A percentile compares a stretch with the other conserved stretches of the same genome.
Conservation (phyloP, 2,797 vertebrate species). For the Periophthalmus magnuspinnatus region DNA sequence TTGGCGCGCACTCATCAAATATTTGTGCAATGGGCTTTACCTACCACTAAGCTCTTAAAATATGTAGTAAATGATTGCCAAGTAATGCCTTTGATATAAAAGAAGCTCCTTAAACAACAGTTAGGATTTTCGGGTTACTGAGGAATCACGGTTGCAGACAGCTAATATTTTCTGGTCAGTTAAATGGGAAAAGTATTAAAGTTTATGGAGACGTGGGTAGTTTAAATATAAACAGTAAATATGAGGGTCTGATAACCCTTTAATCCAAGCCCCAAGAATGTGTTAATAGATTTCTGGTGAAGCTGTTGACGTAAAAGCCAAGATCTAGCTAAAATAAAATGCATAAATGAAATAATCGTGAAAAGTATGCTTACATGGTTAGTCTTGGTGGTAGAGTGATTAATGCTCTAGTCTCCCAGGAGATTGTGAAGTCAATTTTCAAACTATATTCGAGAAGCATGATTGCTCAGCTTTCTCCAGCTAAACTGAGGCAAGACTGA, state of each 20-base stretch:
- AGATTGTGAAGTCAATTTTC: no score
- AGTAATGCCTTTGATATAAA: constrained; percentile 24
- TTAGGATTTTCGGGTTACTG: constrained; percentile 1
- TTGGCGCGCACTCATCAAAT: constrained; percentile 71
- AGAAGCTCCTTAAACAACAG: constrained; percentile 38
- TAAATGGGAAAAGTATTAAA: constrained; percentile 5
- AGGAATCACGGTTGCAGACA: neutral
- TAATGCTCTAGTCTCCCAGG: neutral
- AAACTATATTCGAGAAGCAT: no score
- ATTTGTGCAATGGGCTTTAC: constrained; percentile 70
- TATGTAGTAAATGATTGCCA: constrained; percentile 63
- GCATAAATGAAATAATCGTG: neutral
- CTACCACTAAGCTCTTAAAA: constrained; percentile 69
- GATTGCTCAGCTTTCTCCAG: no score
- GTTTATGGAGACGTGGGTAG: neutral
- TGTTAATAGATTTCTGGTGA: neutral
- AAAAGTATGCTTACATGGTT: neutral
- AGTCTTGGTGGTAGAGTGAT: neutral
- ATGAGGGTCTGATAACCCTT: constrained; percentile 5
- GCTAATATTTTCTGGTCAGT: constrained; percentile 4
- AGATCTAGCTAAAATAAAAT: neutral
- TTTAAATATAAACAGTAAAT: constrained; percentile 8
- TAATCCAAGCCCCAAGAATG: neutral
- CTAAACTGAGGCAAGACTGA: no score
- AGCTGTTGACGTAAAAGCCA: neutral